These are phyloP conservation scores for Hycleus cichorii DNA, from an alignment of 1,140 invertebrate genomes.

Conservation along the genomic window DNA sequence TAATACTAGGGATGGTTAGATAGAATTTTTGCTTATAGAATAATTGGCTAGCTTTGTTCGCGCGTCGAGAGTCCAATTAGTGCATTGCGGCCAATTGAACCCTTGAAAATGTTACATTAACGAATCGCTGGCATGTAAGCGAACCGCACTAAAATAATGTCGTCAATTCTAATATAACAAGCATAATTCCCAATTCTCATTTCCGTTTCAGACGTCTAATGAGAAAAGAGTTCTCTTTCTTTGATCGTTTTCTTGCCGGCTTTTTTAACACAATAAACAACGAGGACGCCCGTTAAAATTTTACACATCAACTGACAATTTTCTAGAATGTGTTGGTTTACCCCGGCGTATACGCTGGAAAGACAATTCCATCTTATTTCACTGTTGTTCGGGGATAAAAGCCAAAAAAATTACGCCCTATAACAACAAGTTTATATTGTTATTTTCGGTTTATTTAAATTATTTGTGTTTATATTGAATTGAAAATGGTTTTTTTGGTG, in stretches of 20 bases:
- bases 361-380: no score
- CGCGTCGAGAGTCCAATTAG: conserved; percentile 8
- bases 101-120: conserved; percentile 10
- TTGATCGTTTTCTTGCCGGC: conserved; percentile 11
- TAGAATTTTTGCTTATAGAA: background rate
- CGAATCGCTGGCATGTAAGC: conserved; percentile 2
- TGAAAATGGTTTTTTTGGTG: no score
- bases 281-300: conserved; percentile 16
- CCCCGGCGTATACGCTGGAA: no score
- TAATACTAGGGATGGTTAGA: no score
- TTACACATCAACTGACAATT: conserved; percentile 1
- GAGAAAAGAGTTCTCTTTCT: background rate
- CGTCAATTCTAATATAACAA: background rate
- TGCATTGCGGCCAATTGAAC: conserved; percentile 7
- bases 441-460: no score
- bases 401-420: no score
- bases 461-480: no score
- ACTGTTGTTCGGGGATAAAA: no score
- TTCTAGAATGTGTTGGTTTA: background rate
- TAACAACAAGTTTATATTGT: no score
- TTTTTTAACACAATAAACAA: conserved; percentile 9
- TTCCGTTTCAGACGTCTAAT: conserved; percentile 7
- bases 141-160: no score
- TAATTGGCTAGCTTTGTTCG: conserved; percentile 1
- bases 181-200: conserved; percentile 12